Evolutionary conservation across 2,888 invertebrate species (phyloP), one percentile per base, ranked within the genome.

Genomic region (Pasiphila rectangulata): DNA sequence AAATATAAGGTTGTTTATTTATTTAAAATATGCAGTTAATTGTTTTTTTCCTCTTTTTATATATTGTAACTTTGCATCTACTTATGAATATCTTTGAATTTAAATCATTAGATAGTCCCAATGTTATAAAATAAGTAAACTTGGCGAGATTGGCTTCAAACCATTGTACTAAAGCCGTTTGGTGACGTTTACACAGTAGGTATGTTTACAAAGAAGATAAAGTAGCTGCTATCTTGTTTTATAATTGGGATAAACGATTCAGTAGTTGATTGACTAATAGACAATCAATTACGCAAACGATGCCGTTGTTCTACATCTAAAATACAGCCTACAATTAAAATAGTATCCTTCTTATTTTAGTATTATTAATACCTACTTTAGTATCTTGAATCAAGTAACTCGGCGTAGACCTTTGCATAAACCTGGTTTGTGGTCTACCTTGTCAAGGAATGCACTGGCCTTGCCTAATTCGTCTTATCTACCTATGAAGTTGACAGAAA

Each of bases 211-310:
- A 30, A 13, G 13, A 15, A 30, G 15, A 15, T 30, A 16, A 30
- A 16, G 4, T 21, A 21, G 4, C 24, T 9, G 9, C 24, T 16
- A n/a, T 32, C 17, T 30, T n/a, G 32, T 17, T 9, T 9, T 5
- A 10, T 29, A 51, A 52, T 48, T 44, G 45, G 48, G 51, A 57
- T 52, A 57, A 63, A 54, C 38, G 45, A 51, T 47, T 34, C 46
- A 46, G 32, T 49, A 27, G 40, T 40, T 38, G n/a, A n/a, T n/a
- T n/a, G n/a, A n/a, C 35, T n/a, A 46, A 35, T 27, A 34, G 36
- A 34, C 24, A 36, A 25, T 42, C 20, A 37, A 12, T 42, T 37
- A 42, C 50, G 50, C 37, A 44, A 36, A 39, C 19, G 36, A 34
- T 43, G 34, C 42, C 46, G n/a, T n/a, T n/a, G n/a, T n/a, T n/a